Percentiles rank a stretch among this genome's conserved stretches.
These are phyloP conservation scores for Myotis brandtii DNA, from an alignment of 2,113 vertebrate genomes.

Conservation along the genomic window DNA sequence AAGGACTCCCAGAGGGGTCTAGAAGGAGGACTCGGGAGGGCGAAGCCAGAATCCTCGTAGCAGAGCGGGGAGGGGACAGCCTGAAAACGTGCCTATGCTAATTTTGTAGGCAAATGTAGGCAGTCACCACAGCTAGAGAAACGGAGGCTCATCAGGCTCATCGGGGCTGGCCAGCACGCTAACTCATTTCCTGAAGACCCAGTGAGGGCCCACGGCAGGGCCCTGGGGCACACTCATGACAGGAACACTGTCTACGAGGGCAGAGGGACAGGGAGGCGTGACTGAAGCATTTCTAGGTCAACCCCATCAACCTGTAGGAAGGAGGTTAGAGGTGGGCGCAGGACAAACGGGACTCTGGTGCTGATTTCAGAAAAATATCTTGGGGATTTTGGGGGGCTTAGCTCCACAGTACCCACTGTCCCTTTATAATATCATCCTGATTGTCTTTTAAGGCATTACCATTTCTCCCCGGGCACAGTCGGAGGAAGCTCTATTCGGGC, in stretches of 20 bases:
- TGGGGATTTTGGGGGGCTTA: background rate
- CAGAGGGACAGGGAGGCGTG: background rate
- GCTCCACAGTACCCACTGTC: background rate
- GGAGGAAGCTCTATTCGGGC: background rate
- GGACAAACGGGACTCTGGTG: background rate
- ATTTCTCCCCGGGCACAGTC: background rate
- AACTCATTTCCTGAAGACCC: background rate
- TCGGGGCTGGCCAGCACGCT: background rate
- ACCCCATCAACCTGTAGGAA: background rate
- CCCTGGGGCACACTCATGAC: background rate
- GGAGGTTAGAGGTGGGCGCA: background rate
- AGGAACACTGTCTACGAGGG: background rate
- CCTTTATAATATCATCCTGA: background rate
- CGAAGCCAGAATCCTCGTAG: background rate
- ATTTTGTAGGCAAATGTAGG: background rate
- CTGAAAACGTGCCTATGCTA: background rate
- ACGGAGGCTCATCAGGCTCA: fast-evolving
- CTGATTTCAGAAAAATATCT: background rate
- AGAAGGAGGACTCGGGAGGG: too few species aligned
- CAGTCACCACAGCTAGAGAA: background rate
- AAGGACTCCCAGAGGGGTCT: background rate
- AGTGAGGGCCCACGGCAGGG: background rate
- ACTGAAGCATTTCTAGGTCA: background rate
- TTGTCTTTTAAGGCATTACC: background rate
- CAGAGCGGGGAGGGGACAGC: background rate